Evolutionary conservation across 2,113 vertebrate genomes (phyloP), one percentile per base, ranked within the genome.

Genomic region (Hemichromis elongatus): DNA sequence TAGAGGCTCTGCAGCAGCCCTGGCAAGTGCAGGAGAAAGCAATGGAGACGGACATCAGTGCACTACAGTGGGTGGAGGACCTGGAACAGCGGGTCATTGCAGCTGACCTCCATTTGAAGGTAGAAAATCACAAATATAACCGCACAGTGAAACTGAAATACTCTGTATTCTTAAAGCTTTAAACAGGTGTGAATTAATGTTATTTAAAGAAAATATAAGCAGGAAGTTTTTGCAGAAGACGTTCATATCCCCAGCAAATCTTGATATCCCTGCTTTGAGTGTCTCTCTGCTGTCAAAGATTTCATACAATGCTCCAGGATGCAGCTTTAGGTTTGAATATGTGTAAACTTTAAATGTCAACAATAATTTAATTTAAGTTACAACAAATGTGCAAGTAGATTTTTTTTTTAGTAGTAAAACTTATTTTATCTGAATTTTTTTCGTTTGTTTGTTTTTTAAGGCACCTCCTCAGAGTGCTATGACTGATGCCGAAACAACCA

Each of bases 51-150:
- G 98, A 99, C 86, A 86, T 98, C 7, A 92, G 91, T 0, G 90
- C 97, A 24, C 97, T 99, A 68, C 97, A 97, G 93, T 97, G 97
- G 96, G 98, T 99, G 86, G 98, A 99, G 93, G 97, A 98, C 85
- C 93, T 99, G 84, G 98, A 99, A 87, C 97, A 97, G 90, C 95
- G 97, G 2, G 97, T 99, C 14, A 87, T 98, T 16, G 94, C 96
- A 33, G 97, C 98, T 0, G 98, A 99, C 83, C 96, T 99, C 59
- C 98, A 98, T 88, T 96, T 98, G 47, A 97, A 98, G 96, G 98
- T 98, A 81, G 26, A 75, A 52, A 75, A 75, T 75, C 10, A 33
- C 26, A 30, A 75, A 6, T 30, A 9, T 52, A 66, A 66, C 9
- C 19, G 13, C 28, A 91, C 82, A 30, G 7, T 19, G 1, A 56